A percentile compares a stretch with the other conserved stretches of the same genome.
Evolutionary conservation across 37 sponge, comb jelly and placozoan species (phyloP).

Genomic region (Mnemiopsis leidyi): DNA sequence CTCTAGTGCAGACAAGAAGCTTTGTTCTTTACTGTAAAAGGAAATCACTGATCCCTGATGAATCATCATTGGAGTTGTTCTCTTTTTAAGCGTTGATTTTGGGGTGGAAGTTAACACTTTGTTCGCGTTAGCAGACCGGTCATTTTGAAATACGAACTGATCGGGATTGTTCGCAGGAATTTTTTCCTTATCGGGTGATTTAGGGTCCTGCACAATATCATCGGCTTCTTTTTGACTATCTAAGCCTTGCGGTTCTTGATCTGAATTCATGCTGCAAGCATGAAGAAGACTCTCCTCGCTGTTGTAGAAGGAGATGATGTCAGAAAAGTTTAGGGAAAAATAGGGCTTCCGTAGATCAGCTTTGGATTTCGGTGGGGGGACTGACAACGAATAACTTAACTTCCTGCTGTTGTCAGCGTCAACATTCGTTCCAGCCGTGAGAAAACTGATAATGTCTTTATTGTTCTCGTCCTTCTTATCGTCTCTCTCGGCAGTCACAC

Average conservation of each 20-base stretch:
- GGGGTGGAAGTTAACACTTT: neutral
- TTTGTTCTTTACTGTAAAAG: slow-evolving; percentile 26
- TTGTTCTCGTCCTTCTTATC: neutral
- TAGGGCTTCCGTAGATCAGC: neutral
- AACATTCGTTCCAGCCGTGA: neutral
- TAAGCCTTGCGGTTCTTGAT: neutral
- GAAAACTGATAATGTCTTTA: slow-evolving; percentile 34
- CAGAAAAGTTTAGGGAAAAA: slow-evolving; percentile 16
- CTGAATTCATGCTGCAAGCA: no score
- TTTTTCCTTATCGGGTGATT: neutral
- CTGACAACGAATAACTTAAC: neutral
- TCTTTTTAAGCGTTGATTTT: neutral
- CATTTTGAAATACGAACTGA: neutral
- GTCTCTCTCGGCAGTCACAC: neutral
- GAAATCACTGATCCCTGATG: neutral
- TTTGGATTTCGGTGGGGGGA: neutral
- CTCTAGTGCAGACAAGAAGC: neutral
- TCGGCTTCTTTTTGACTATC: neutral
- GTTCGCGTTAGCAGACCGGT: neutral
- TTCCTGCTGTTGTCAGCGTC: no score
- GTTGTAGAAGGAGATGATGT: slow-evolving; percentile 27
- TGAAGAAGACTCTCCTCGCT: slow-evolving; percentile 42
- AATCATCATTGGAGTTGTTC: neutral
- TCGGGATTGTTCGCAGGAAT: neutral
- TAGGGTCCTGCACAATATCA: no score